These are phyloP conservation scores for Ciconia stormi DNA, from an alignment of 2,113 vertebrate genomes.

Conservation along the genomic window DNA sequence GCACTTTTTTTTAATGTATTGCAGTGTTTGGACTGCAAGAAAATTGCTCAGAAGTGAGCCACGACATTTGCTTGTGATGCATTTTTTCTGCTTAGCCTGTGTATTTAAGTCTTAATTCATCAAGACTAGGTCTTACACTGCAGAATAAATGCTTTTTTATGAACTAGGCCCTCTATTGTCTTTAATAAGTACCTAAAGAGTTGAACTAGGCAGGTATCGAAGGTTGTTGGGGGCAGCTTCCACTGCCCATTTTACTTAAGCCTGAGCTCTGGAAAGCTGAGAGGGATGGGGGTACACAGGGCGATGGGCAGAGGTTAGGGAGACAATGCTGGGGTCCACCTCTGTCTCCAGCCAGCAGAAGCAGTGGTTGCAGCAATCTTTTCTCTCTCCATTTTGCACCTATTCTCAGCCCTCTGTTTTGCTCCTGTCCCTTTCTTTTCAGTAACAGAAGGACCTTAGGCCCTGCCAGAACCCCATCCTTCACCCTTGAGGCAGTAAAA, in stretches of 20 bases:
- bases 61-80: background rate
- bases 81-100: background rate
- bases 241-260: background rate
- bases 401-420: background rate
- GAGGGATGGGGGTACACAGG: background rate
- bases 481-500: background rate
- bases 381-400: background rate
- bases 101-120: background rate
- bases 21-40: background rate
- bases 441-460: background rate
- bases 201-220: background rate
- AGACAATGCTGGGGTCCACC: fast-evolving
- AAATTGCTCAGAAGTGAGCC: background rate
- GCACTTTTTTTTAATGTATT: background rate
- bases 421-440: background rate
- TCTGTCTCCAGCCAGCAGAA: background rate
- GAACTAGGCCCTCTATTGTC: background rate
- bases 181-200: background rate
- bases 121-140: background rate
- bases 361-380: background rate
- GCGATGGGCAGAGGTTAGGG: background rate
- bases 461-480: background rate
- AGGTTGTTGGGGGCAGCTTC: background rate
- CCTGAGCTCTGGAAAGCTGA: background rate
- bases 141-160: background rate